Conservation (phyloP, 2,888 invertebrate species). For the Morpho helenor region DNA sequence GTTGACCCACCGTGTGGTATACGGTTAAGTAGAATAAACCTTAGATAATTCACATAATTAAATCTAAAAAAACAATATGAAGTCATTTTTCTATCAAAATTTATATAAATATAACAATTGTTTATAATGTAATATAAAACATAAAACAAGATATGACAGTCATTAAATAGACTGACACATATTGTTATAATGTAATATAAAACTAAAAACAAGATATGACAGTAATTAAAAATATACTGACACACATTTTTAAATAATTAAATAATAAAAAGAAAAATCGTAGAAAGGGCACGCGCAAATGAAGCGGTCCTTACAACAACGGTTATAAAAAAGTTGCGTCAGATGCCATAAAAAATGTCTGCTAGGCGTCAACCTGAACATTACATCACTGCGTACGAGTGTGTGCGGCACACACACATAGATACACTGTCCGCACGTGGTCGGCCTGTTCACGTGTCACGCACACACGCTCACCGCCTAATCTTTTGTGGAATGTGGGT, state of each 20-base stretch:
- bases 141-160: constrained; percentile 5
- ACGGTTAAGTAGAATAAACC: too few relatives aligned
- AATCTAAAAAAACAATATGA: too few relatives aligned
- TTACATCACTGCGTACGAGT: constrained; percentile 61
- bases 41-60: too few relatives aligned
- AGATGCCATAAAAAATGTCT: constrained; percentile 77
- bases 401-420: constrained; percentile 37
- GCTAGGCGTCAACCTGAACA: constrained; percentile 64
- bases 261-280: constrained; percentile 6
- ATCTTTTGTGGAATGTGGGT: constrained; percentile 75
- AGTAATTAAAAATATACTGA: constrained; percentile 6
- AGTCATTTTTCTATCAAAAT: too few relatives aligned
- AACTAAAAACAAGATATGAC: constrained; percentile 2
- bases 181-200: not conserved
- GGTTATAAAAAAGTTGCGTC: constrained; percentile 75
- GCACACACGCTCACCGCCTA: constrained; percentile 49
- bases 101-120: too few relatives aligned
- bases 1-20: too few relatives aligned
- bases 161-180: constrained; percentile 2
- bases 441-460: constrained; percentile 33
- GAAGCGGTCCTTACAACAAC: constrained; percentile 46
- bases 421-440: constrained; percentile 33
- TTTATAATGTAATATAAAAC: not conserved
- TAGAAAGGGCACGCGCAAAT: constrained; percentile 13
- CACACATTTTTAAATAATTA: not conserved